Evolutionary conservation across 2,113 vertebrate genomes (phyloP), one percentile per base, ranked within the genome.

Genomic region (Tenebrosternarchus preto): DNA sequence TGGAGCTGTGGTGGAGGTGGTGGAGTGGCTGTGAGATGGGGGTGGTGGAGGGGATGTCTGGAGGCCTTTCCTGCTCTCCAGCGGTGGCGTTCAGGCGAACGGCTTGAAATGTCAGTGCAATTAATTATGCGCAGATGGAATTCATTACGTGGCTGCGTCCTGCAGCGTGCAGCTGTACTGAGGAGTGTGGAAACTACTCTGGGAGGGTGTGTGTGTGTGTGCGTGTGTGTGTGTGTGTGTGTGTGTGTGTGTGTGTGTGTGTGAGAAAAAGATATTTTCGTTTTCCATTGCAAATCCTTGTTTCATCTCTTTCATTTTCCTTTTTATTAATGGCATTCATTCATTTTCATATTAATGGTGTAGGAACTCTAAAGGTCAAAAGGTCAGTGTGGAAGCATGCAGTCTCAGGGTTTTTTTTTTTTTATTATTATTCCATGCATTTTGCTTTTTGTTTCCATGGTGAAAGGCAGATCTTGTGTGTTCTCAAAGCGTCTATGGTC

Each of bases 61-160:
- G 43, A 12, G 43, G 43, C 43, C 43, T 50, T 50, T 50, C 8
- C 8, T 15, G 43, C 43, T 50, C 43, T 15, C 43, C 43, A 50
- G 43, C 12, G 43, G 43, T 50, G 43, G 43, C 43, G 11, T 9
- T 50, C 43, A 9, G 8, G 9, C 12, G 8, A 15, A 50, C 8
- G 33, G 63, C 64, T 68, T 16, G 6, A 43, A 61, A 61, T 78
- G 76, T 39, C 64, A 78, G 53, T 59, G 25, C 60, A 71, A 71
- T 78, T 59, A 78, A 71, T 56, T 15, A 9, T 61, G 33, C 20
- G 15, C 75, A 36, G 61, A 67, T 24, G 22, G 53, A 33, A 20
- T 78, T 43, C n/a, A 67, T 78, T 78, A 78, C 63, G 25, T 33
- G 24, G n/a, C 50, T 55, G 17, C 1, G n/a, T 33, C 73, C 36